A percentile compares a stretch with the other conserved stretches of the same genome.
These are phyloP conservation scores for Albula glossodonta DNA, from an alignment of 2,113 vertebrate species.

Conservation along the genomic window DNA sequence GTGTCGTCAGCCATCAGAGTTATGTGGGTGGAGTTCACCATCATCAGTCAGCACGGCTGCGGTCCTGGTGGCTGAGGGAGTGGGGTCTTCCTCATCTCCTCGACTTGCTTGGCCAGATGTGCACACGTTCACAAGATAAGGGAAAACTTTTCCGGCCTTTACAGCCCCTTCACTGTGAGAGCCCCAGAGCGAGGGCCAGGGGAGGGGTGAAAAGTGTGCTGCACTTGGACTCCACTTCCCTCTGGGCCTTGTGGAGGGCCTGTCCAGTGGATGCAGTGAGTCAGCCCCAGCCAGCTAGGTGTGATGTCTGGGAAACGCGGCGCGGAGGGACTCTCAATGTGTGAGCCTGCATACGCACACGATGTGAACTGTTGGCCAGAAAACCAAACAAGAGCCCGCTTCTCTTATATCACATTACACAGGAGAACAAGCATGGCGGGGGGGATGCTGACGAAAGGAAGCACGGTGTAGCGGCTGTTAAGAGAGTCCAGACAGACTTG, in stretches of 20 bases:
- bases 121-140: not conserved
- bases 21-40: not conserved
- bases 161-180: not conserved
- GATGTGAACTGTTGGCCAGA: not conserved
- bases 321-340: not conserved
- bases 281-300: not conserved
- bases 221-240: not conserved
- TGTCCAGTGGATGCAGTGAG: not conserved
- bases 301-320: not conserved
- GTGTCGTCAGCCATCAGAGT: not conserved
- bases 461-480: not conserved
- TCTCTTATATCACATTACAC: not conserved
- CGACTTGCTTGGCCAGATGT: not conserved
- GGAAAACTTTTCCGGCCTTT: not conserved
- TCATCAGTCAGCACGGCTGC: not conserved
- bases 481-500: not conserved
- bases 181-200: not conserved
- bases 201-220: constrained; percentile 15
- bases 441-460: constrained; percentile 1
- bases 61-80: not conserved
- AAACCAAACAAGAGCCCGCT: not conserved
- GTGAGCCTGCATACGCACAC: not conserved
- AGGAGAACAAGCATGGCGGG: not conserved
- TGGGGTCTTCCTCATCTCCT: not conserved
- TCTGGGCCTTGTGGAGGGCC: not conserved